Base-by-base conservation (phyloP, 2,113 vertebrate species). In the Prietella phreatophila region DNA sequence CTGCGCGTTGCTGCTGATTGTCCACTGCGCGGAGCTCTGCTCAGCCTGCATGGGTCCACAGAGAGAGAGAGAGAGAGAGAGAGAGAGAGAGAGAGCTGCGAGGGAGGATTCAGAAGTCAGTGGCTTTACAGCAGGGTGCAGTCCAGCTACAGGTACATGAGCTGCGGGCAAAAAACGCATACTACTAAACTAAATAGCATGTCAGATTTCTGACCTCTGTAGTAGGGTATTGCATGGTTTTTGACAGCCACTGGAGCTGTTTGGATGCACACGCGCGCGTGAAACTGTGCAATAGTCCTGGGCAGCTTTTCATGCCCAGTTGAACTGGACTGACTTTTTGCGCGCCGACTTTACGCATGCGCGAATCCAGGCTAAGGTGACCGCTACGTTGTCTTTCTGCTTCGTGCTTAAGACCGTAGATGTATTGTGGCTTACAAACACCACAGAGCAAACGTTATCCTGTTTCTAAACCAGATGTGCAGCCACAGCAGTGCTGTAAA, bases 1-100 rank as follows among this genome's bases (percentile, higher is more conserved):
- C 4, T 42, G 42, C 42, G 83, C 87, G 76, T 47, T 91, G 73
- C 82, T 82, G 89, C 84, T 85, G 84, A 89, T 30, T 90, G 91
- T 90, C 91, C 91, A 86, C 90, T 88, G 87, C 80, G 90, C 87
- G 91, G 91, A 89, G 91, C 91, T 90, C 88, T 90, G 86, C 15
- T 60, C 47, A 61, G 42, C 58, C 58, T 78, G 60, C 90, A 75
- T 27, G 60, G 87, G 42, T 85, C 83, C 90, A 36, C 55, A 81
- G 78, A 67, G 75, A 89, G 85, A 90, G 84, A 88, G 88, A 81
- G 78, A 75, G 75, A n/a, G 63, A 81, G 82, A 67, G 75, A 36
- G 63, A 81, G 82, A 75, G 75, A 36, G 63, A 81, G 82, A 67
- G 75, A 90, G 85, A 90, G 84, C 88, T 88, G 88, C 67, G 67